phyloP scores from a whole-genome alignment of 2,113 vertebrate species.

The Myocastor coypus region DNA sequence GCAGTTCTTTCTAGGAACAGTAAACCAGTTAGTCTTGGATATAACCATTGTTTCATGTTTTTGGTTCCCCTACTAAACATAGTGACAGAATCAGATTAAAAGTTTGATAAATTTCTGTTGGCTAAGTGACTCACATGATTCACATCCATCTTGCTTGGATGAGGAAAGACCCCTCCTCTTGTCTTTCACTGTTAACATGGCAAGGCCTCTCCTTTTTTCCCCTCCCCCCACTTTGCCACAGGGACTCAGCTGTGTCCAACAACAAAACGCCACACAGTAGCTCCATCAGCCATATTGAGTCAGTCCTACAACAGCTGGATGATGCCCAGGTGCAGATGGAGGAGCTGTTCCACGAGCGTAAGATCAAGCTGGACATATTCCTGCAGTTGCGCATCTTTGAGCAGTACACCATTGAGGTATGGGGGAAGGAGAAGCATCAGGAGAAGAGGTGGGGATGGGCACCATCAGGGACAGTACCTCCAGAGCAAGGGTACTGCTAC shows the following conservation, averaged over 20 bases:
- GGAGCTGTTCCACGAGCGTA: constrained; percentile 97
- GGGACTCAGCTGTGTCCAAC: constrained; percentile 96
- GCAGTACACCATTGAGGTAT: constrained; percentile 98
- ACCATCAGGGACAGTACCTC: neutral
- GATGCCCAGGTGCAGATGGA: constrained; percentile 99
- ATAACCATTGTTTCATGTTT: neutral
- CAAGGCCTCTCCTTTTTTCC: constrained; percentile 17
- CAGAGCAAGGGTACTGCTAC: neutral
- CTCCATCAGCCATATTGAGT: constrained; percentile 98
- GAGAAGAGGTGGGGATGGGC: neutral
- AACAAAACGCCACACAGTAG: constrained; percentile 97
- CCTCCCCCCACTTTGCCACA: constrained; percentile 76
- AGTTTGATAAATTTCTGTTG: neutral
- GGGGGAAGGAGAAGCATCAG: fast-evolving
- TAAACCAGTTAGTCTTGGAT: neutral
- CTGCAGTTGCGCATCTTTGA: constrained; percentile 98
- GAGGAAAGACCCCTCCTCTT: neutral
- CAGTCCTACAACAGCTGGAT: constrained; percentile 97
- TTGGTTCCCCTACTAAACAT: neutral
- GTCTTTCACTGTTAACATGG: constrained; percentile 38
- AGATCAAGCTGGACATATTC: constrained; percentile 98
- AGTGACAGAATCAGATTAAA: neutral
- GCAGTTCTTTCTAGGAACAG: neutral
- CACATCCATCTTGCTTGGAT: neutral
- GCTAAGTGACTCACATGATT: neutral